Conservation (phyloP, 2,113 vertebrate species). For the Tylochromis polylepis region DNA sequence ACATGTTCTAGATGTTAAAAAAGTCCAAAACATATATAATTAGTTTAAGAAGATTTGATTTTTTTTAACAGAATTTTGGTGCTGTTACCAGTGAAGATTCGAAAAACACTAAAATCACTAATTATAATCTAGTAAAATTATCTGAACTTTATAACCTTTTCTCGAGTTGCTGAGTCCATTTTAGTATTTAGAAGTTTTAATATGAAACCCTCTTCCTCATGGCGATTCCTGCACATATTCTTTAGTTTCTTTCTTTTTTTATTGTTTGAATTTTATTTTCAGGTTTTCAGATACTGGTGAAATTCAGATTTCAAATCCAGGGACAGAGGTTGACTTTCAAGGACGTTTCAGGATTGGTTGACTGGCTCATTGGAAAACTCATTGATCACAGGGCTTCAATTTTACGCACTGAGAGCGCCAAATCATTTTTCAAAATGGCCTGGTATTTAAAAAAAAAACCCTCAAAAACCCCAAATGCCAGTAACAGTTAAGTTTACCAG, state of each 20-base stretch:
- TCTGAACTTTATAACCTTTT: no score
- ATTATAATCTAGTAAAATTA: no score
- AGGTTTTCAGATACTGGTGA: no score
- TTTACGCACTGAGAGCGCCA: rapidly evolving
- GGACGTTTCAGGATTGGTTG: not conserved
- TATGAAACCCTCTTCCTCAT: no score
- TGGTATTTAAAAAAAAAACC: not conserved
- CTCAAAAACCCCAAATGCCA: not conserved
- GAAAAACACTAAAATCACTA: no score
- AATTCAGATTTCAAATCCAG: not conserved
- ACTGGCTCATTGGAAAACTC: not conserved
- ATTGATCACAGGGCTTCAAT: not conserved
- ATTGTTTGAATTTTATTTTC: not conserved
- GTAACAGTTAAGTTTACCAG: not conserved
- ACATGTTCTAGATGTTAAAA: not conserved
- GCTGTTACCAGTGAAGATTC: no score
- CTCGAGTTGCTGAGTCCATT: no score
- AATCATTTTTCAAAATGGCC: no score
- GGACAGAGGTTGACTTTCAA: not conserved
- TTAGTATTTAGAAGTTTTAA: no score
- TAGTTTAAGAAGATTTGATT: not conserved
- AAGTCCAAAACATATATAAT: not conserved
- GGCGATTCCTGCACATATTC: no score
- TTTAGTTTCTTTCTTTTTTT: not conserved
- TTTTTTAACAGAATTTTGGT: not conserved